These are phyloP conservation scores for Hozukius guyotensis DNA, from an alignment of 2,797 vertebrate species.

Conservation along the genomic window DNA sequence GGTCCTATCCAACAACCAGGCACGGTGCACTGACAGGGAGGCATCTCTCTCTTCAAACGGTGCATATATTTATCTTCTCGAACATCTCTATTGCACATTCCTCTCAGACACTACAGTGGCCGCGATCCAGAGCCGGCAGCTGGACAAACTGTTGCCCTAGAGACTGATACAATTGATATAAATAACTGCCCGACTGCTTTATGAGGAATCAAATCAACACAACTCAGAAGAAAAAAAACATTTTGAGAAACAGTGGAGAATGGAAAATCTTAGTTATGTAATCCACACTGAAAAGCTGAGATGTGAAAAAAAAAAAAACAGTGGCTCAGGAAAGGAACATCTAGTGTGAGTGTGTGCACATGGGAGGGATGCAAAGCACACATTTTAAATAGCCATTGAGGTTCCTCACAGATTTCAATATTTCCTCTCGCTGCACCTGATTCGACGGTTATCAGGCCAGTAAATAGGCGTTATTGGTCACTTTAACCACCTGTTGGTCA, in stretches of 20 bases:
- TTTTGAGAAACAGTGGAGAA: background rate
- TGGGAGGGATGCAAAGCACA: too few species aligned
- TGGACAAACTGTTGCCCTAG: conserved; percentile 40
- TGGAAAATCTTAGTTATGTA: background rate
- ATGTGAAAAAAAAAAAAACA: conserved; percentile 5
- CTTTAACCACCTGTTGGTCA: too few species aligned
- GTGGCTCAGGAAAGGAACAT: background rate
- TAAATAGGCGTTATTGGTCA: too few species aligned
- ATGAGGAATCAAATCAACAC: background rate
- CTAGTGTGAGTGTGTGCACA: background rate
- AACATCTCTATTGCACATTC: conserved; percentile 68
- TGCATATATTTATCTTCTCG: conserved; percentile 62
- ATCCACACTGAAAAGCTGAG: background rate
- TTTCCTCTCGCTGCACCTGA: conserved; percentile 50
- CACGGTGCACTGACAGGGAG: conserved; percentile 41
- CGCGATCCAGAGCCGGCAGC: conserved; percentile 56
- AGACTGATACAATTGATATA: conserved; percentile 42
- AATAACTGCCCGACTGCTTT: conserved; percentile 33
- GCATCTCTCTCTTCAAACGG: conserved; percentile 51
- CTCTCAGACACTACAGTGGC: conserved; percentile 54
- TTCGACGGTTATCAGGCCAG: too few species aligned
- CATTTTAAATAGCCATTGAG: background rate
- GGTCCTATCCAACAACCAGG: background rate
- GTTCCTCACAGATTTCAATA: conserved; percentile 53
- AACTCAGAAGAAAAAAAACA: background rate